These are phyloP conservation scores for Catharus bicknelli DNA, from an alignment of 2,113 vertebrate species.

Conservation along the genomic window DNA sequence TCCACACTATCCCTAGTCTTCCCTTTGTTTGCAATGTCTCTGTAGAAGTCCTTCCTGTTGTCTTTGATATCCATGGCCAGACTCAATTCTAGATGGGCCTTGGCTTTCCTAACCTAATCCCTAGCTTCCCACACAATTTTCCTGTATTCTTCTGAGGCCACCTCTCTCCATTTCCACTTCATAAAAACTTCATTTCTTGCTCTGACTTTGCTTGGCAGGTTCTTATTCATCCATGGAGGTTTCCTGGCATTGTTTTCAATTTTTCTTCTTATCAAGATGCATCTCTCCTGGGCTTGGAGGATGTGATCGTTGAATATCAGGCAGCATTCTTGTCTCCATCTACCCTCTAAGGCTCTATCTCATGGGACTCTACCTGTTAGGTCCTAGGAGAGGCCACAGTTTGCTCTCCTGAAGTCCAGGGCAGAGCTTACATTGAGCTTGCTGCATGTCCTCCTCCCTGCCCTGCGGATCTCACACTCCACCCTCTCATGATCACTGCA, in stretches of 20 bases:
- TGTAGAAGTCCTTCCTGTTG: neutral
- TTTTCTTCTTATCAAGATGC: neutral
- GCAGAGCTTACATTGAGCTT: neutral
- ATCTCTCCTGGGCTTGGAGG: neutral
- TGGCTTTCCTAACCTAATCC: neutral
- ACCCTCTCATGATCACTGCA: neutral
- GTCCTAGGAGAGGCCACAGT: neutral
- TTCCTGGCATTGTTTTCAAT: neutral
- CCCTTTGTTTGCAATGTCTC: neutral
- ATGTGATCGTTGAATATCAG: neutral
- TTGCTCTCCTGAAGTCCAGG: neutral
- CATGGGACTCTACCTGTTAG: neutral
- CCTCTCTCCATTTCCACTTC: neutral
- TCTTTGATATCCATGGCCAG: neutral
- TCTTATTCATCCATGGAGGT: neutral
- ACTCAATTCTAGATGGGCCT: neutral
- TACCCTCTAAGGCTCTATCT: neutral
- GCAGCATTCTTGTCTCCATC: neutral
- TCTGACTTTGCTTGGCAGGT: neutral
- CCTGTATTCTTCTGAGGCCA: neutral
- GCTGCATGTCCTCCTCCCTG: neutral
- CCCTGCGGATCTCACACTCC: neutral
- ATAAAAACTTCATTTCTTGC: neutral
- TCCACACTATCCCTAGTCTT: neutral
- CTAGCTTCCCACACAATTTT: neutral